These are phyloP conservation scores for Drosophila recens DNA, from an alignment of 2,888 invertebrate genomes.

Conservation along the genomic window DNA sequence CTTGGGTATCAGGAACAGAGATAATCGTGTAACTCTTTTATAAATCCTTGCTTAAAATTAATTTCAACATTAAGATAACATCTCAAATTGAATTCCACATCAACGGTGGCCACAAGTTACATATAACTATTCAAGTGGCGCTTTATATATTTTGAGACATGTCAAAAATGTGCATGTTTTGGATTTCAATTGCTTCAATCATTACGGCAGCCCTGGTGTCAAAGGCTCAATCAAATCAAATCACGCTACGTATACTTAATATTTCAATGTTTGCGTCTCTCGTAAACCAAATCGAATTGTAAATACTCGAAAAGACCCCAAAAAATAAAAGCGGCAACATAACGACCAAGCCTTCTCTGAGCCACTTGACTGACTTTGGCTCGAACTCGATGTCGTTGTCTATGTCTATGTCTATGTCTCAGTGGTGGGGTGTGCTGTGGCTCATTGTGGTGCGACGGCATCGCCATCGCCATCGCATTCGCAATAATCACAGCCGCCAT, in stretches of 20 bases:
- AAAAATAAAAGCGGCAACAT: slow-evolving; percentile 38
- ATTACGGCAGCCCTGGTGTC: slow-evolving; percentile 61
- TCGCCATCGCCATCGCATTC: slow-evolving; percentile 30
- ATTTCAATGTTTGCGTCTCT: slow-evolving; percentile 54
- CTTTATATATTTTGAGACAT: slow-evolving; percentile 2
- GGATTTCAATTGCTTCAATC: slow-evolving; percentile 25
- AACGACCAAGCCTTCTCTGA: slow-evolving; percentile 68
- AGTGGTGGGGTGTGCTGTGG: slow-evolving; percentile 23
- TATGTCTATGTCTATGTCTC: neutral
- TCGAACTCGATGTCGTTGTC: slow-evolving; percentile 9
- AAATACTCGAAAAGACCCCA: slow-evolving; percentile 47
- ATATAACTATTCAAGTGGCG: slow-evolving; percentile 7
- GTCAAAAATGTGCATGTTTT: slow-evolving; percentile 10
- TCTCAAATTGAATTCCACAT: too few species aligned
- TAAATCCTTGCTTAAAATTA: too few species aligned
- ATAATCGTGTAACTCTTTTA: too few species aligned
- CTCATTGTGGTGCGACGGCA: slow-evolving; percentile 38
- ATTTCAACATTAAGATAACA: too few species aligned
- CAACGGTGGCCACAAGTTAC: neutral
- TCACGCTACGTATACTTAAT: slow-evolving; percentile 72
- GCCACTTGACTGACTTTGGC: slow-evolving; percentile 75
- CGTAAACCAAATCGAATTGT: slow-evolving; percentile 74
- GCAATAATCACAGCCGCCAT: slow-evolving; percentile 61
- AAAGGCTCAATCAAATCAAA: slow-evolving; percentile 62
- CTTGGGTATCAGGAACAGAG: too few species aligned